phyloP scores from a whole-genome alignment of 1,140 invertebrate species.

The Pectinophora gossypiella region DNA sequence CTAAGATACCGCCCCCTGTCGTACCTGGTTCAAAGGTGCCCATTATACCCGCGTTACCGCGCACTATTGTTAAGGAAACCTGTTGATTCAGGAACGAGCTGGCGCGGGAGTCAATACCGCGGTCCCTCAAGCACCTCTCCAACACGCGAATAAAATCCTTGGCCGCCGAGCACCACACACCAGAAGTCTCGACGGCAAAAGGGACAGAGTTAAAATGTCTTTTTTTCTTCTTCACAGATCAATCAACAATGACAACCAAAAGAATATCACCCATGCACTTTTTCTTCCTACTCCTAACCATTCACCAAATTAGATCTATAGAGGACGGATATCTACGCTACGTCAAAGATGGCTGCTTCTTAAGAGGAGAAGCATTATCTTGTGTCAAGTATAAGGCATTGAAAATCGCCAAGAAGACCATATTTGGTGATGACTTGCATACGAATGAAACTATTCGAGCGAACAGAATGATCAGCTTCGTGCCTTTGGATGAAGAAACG shows the following conservation, averaged over 20 bases:
- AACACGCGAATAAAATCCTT: no score
- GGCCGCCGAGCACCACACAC: no score
- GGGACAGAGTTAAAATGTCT: no score
- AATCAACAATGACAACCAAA: conserved; percentile 6
- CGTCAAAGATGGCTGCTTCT: conserved; percentile 58
- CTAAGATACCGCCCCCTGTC: no score
- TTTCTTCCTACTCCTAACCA: not conserved
- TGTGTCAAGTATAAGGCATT: conserved; percentile 65
- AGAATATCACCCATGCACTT: not conserved
- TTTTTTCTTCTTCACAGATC: not conserved
- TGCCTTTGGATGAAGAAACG: conserved; percentile 48
- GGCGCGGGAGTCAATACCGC: no score
- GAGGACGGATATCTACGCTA: conserved; percentile 57
- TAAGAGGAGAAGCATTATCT: conserved; percentile 55
- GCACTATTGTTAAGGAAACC: no score
- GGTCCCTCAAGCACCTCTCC: no score
- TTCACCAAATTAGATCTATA: not conserved
- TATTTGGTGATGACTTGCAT: conserved; percentile 47
- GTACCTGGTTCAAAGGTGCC: no score
- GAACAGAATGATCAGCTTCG: conserved; percentile 52
- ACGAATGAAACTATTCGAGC: conserved; percentile 55
- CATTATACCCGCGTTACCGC: no score
- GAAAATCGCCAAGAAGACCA: conserved; percentile 55
- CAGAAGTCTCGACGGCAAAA: no score
- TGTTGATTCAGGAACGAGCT: no score